Conservation (phyloP, 2,888 invertebrate species). For the Aphidoletes aphidimyza region DNA sequence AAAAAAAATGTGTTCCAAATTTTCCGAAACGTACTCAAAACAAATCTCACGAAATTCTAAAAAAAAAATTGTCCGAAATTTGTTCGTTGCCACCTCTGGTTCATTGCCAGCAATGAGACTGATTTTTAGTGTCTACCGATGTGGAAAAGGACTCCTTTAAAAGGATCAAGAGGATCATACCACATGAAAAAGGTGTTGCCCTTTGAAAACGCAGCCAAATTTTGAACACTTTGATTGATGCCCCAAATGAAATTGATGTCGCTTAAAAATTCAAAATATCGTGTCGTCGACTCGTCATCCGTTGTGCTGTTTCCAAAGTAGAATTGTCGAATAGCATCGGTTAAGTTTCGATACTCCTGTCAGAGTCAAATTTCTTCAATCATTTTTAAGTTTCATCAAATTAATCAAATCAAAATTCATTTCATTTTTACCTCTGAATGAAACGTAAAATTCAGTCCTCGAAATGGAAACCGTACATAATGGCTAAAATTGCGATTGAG, state of each 20-base stretch:
- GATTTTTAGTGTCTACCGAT: no score
- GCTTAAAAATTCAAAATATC: not conserved
- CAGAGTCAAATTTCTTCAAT: not conserved
- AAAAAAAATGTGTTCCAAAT: no score
- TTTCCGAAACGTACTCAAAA: no score
- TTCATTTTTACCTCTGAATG: not conserved
- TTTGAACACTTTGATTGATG: not conserved
- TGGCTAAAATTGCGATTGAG: not conserved
- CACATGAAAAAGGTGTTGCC: not conserved
- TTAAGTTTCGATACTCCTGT: not conserved
- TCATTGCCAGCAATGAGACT: no score
- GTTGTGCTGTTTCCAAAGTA: not conserved
- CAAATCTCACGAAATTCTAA: no score
- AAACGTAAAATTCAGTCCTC: not conserved
- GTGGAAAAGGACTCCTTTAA: no score
- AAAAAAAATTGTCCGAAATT: no score
- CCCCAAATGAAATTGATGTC: not conserved
- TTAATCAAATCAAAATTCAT: no score
- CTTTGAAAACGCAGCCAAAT: not conserved
- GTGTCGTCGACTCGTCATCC: not conserved
- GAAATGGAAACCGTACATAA: not conserved
- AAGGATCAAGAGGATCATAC: not conserved
- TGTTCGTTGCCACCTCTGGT: no score
- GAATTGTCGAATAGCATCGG: not conserved
- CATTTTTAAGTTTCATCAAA: not conserved